phyloP scores from a whole-genome alignment of 2,888 invertebrate species.

The Patella caerulea region DNA sequence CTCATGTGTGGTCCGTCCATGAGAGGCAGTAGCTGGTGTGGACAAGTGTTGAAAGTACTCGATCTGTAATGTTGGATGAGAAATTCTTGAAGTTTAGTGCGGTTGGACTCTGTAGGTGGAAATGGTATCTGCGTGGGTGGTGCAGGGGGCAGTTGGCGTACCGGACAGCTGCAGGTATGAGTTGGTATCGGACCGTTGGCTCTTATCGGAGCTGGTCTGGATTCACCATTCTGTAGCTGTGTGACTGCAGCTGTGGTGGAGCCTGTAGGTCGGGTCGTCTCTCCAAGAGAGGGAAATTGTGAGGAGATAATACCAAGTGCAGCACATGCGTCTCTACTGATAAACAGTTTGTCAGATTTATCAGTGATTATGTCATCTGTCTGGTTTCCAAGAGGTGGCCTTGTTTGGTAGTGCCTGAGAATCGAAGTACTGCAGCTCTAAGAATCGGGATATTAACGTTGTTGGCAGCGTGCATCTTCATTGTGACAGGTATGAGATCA shows the following conservation, averaged over 20 bases:
- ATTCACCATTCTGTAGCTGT: slow-evolving; percentile 15
- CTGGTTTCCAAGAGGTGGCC: slow-evolving; percentile 37
- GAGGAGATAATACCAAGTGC: slow-evolving; percentile 43
- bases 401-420: slow-evolving; percentile 31
- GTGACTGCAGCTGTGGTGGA: background rate
- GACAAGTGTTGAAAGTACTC: slow-evolving; percentile 54
- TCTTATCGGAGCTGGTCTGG: slow-evolving; percentile 20
- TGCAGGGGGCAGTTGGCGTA: slow-evolving; percentile 33
- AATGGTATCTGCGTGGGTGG: slow-evolving; percentile 39
- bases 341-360: slow-evolving; percentile 44
- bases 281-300: slow-evolving; percentile 37
- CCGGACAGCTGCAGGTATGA: slow-evolving; percentile 29
- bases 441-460: slow-evolving; percentile 46
- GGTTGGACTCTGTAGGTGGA: slow-evolving; percentile 38
- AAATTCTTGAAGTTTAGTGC: slow-evolving; percentile 34
- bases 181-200: slow-evolving; percentile 33
- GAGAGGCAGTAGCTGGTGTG: slow-evolving; percentile 45
- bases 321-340: slow-evolving; percentile 48
- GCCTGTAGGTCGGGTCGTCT: background rate
- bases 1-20: slow-evolving; percentile 44
- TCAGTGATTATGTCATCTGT: slow-evolving; percentile 53
- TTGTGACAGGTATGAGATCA: slow-evolving; percentile 51
- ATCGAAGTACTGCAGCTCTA: slow-evolving; percentile 44
- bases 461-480: slow-evolving; percentile 52
- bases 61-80: slow-evolving; percentile 44